A percentile compares a stretch with the other conserved stretches of the same genome.
phyloP scores from a whole-genome alignment of 2,888 invertebrate species.

The Macrophya annulata region DNA sequence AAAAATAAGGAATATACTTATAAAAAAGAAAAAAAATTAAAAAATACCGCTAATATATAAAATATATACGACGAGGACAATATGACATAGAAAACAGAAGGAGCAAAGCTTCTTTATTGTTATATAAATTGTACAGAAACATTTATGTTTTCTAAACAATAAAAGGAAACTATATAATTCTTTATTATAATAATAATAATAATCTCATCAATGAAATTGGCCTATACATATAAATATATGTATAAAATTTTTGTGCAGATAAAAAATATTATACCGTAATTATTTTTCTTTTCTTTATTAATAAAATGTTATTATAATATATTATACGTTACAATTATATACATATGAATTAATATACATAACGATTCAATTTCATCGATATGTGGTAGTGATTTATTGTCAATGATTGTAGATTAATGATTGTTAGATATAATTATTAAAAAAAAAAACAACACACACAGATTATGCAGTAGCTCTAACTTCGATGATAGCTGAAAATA shows the following conservation, averaged over 20 bases:
- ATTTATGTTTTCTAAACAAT: not conserved
- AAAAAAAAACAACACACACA: not conserved
- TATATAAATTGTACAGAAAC: constrained; percentile 9
- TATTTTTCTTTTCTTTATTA: too few relatives aligned
- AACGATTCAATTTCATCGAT: not conserved
- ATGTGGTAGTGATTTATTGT: not conserved
- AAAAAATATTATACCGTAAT: too few relatives aligned
- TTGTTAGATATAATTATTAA: not conserved
- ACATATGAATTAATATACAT: not conserved
- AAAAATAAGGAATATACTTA: not conserved
- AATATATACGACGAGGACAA: constrained; percentile 7
- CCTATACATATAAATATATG: too few relatives aligned
- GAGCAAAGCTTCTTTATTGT: not conserved
- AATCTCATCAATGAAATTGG: too few relatives aligned
- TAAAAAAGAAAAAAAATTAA: too few relatives aligned
- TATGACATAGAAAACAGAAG: constrained; percentile 7
- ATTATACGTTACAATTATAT: too few relatives aligned
- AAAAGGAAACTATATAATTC: too few relatives aligned
- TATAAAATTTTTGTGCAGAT: too few relatives aligned
- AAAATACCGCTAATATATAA: not conserved
- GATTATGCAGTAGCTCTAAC: not conserved
- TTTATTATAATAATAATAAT: too few relatives aligned
- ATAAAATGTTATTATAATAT: not conserved
- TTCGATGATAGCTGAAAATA: not conserved
- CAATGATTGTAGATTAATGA: not conserved